Percentiles rank a stretch among this genome's conserved stretches.
These are phyloP conservation scores for Pelodytes ibericus DNA, from an alignment of 2,797 vertebrate genomes.

Conservation along the genomic window DNA sequence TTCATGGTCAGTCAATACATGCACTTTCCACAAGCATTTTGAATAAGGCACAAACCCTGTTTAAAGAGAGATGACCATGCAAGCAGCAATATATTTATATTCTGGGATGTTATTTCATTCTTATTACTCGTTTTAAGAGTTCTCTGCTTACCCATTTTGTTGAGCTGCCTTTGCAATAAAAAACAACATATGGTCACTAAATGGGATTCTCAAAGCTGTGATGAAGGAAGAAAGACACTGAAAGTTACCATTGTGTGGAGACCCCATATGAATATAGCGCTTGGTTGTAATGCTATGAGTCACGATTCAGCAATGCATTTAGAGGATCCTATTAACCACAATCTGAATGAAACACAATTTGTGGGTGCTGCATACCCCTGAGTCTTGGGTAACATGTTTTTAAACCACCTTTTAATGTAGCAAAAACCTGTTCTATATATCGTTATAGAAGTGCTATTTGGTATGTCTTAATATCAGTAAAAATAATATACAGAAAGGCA, in stretches of 20 bases:
- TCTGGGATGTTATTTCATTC: background rate
- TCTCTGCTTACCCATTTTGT: no score
- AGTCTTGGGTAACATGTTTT: background rate
- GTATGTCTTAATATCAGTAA: background rate
- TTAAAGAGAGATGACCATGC: background rate
- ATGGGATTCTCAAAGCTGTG: no score
- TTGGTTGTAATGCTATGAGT: no score
- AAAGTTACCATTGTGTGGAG: no score
- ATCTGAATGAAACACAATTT: background rate
- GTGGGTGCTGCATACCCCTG: background rate
- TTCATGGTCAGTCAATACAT: background rate
- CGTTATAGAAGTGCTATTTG: background rate
- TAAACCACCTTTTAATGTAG: background rate
- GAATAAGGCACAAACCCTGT: constrained; percentile 43
- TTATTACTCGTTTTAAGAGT: no score
- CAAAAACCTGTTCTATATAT: background rate
- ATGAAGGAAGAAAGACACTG: no score
- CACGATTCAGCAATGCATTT: no score
- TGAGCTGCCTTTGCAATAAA: no score
- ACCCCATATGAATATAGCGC: no score
- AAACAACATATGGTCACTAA: no score
- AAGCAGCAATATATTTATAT: background rate
- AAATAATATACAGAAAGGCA: background rate
- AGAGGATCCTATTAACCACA: no score
- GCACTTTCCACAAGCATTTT: constrained; percentile 3